A percentile compares a stretch with the other conserved stretches of the same genome.
phyloP scores from a whole-genome alignment of 2,888 invertebrate species.

The Eilema griseolum region DNA sequence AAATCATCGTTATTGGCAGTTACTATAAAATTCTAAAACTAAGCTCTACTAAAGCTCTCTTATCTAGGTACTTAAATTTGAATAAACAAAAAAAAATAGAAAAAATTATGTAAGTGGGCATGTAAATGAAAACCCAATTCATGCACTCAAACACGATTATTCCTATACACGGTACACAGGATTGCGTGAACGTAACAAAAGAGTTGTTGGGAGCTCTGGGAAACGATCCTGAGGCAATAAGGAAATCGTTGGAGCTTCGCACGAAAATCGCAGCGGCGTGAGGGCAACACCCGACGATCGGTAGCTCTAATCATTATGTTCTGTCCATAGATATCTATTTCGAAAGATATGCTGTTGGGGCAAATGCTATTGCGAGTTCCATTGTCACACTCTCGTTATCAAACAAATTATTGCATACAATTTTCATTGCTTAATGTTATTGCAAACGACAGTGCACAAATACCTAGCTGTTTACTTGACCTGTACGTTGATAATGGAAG shows the following conservation, averaged over 20 bases:
- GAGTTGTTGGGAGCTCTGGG: conserved; percentile 67
- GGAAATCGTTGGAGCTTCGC: conserved; percentile 77
- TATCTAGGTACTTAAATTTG: background rate
- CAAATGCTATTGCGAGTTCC: background rate
- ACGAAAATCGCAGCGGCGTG: conserved; percentile 80
- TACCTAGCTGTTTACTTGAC: no score
- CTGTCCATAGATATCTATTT: conserved; percentile 24
- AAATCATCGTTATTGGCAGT: no score
- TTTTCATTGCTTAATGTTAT: background rate
- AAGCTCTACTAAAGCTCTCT: no score
- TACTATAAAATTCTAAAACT: no score
- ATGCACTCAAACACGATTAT: conserved; percentile 23
- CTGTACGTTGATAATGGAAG: no score
- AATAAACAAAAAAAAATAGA: background rate
- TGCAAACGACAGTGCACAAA: background rate
- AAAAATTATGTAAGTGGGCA: background rate
- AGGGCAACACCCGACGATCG: conserved; percentile 56
- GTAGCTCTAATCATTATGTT: conserved; percentile 73
- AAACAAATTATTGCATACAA: background rate
- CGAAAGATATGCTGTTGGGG: background rate
- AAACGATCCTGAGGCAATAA: conserved; percentile 77
- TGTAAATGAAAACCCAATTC: conserved; percentile 1
- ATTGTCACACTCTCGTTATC: background rate
- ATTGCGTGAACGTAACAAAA: conserved; percentile 71
- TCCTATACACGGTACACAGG: conserved; percentile 15